Base-by-base conservation (phyloP, 2,113 vertebrate species). In the Deroptyus accipitrinus region DNA sequence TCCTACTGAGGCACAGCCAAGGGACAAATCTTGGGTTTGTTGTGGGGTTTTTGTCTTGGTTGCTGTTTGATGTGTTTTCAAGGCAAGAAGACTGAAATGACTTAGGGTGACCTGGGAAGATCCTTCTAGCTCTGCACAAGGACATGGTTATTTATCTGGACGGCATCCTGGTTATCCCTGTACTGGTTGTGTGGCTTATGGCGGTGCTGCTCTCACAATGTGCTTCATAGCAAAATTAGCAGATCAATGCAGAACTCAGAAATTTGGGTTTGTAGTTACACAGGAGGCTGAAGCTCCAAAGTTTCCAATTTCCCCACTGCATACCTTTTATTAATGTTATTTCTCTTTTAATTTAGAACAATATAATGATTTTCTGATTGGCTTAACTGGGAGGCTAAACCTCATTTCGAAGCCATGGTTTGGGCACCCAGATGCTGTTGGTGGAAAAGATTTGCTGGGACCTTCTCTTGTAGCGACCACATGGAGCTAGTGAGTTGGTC, bases 261-360 rank as follows among this genome's bases (percentile, higher is more conserved):
- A 92, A 78, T 85, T 70, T 73, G 61, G 3, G 30, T 86, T 92
- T 42, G 51, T 57, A 7, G 35, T 78, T 74, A 55, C 51, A 46
- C 48, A 81, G n/a, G 74, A 7, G 3, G 15, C 52, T 30, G 80
- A 59, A 91, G 37, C 31, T 59, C 75, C 33, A 55, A 42, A 83
- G 51, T 11, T 55, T 16, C n/a, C 25, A 33, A 2, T 41, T 6
- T 6, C 1, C 7, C 3, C 7, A 46, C 10, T 1, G 12, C 37
- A 78, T 33, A 17, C 5, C 3, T 17, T 66, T 70, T 67, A 28
- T 27, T 30, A 66, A 41, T 31, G 17, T 44, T 42, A 44, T 73
- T 88, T 90, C 59, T 83, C 28, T 92, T 94, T 91, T 67, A 46
- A 57, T 93, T 86, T 72, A 22, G 44, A 70, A 46, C 23, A 61